These are phyloP conservation scores for Galago senegalensis DNA, from an alignment of 2,797 vertebrate species.

Conservation along the genomic window DNA sequence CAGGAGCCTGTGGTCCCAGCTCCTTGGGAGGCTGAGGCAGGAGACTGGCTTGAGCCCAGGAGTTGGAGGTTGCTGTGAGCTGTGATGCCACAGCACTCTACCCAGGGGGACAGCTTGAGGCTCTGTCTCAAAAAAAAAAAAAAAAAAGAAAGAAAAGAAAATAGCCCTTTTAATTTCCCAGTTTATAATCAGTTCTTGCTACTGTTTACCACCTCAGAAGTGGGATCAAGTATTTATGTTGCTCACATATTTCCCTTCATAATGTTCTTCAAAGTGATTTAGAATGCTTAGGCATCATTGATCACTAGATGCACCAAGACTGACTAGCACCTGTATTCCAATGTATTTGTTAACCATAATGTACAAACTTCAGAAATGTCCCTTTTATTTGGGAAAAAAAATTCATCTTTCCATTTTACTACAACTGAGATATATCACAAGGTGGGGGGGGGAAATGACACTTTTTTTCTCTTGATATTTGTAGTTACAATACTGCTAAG, in stretches of 20 bases:
- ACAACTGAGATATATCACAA: background rate
- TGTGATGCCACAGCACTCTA: no score
- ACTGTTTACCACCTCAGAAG: background rate
- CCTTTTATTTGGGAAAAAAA: slow-evolving; percentile 14
- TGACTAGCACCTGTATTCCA: background rate
- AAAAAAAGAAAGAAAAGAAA: background rate
- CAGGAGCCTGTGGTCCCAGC: no score
- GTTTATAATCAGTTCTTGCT: background rate
- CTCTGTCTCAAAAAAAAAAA: no score
- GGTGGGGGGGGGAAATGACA: background rate
- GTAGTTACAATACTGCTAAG: background rate
- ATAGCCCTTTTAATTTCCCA: background rate
- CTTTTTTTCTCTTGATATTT: slow-evolving; percentile 12
- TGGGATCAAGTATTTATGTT: background rate
- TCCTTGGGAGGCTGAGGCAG: no score
- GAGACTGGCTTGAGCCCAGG: no score
- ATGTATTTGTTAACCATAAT: background rate
- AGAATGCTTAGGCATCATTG: background rate
- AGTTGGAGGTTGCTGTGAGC: no score
- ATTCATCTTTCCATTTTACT: background rate
- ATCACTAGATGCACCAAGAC: background rate
- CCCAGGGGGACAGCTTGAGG: no score
- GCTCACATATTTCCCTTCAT: background rate
- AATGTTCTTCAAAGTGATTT: slow-evolving; percentile 8
- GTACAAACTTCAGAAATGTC: background rate